These are phyloP conservation scores for Pempheris klunzingeri DNA, from an alignment of 2,797 vertebrate species.

Conservation along the genomic window DNA sequence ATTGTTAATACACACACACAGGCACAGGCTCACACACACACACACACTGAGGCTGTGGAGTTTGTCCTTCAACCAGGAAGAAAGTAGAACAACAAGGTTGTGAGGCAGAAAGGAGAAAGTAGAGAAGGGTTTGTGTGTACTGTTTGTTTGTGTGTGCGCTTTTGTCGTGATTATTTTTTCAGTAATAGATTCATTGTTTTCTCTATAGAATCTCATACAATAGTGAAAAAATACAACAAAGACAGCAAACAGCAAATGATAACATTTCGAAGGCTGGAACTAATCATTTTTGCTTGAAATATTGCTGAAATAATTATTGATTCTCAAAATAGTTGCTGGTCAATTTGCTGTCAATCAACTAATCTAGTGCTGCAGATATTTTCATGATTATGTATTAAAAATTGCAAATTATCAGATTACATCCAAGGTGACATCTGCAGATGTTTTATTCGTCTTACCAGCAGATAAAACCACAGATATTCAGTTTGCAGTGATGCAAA, in stretches of 20 bases:
- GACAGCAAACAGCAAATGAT: too few species aligned
- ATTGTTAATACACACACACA: constrained; percentile 18
- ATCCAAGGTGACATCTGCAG: background rate
- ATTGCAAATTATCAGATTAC: too few species aligned
- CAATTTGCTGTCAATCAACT: background rate
- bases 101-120: constrained; percentile 3
- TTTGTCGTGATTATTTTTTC: too few species aligned
- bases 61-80: constrained; percentile 27
- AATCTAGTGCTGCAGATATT: background rate
- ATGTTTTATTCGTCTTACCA: background rate
- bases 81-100: constrained; percentile 7
- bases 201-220: too few species aligned
- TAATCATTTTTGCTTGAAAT: background rate
- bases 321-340: constrained; percentile 1
- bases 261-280: too few species aligned
- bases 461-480: background rate
- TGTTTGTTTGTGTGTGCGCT: background rate
- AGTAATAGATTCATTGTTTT: too few species aligned
- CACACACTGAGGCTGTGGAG: constrained; percentile 5
- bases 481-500: background rate
- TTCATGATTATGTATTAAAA: too few species aligned
- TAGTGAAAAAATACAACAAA: too few species aligned
- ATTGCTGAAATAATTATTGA: background rate
- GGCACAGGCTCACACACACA: constrained; percentile 1
- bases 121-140: background rate